Base-by-base conservation (phyloP, 2,113 vertebrate species). In the Ornithorhynchus anatinus region DNA sequence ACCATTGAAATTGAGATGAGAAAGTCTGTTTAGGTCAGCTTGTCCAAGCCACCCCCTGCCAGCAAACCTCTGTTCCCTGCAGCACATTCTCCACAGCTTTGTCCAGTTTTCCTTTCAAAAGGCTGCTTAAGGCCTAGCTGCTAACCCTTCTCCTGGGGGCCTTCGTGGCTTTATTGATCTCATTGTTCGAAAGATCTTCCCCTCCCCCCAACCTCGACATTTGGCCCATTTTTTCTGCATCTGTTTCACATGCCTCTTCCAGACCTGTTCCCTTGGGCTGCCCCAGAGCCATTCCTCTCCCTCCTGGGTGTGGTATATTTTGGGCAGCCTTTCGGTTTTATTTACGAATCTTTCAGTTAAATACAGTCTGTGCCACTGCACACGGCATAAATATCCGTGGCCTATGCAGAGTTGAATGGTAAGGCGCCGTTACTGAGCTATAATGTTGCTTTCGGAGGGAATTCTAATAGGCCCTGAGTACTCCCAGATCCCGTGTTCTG, bases 401-500 rank as follows among this genome's bases (percentile, higher is more conserved):
- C 57, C 58, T 0, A 3, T 10, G 77, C 65, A 0, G 7, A 33
- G 57, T 12, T 40, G 75, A 71, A 81, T 76, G 63, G 62, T 51
- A 68, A 77, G 56, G 74, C 54, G 77, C 83, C 60, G 65, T 81
- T 79, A 70, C 10, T 0, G 11, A 77, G 76, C 0, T 1, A 76
- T 80, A 72, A 85, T 81, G 81, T 72, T 2, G 10, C 66, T 0
- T 4, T 56, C 79, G 8, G 40, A 7, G 39, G 77, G 82, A 82
- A 80, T 84, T 87, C 86, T 85, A 89, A 88, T 54, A 4, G 40
- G 72, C 75, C 75, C 81, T 76, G 47, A 47, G 20, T 17, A 58
- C 87, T 66, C 90, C 89, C 89, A 70, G 72, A 71, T 59, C 2
- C 72, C 80, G 58, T 70, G 27, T 76, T 86, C 71, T 43, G 80